These are phyloP conservation scores for Aelia acuminata DNA, from an alignment of 2,888 invertebrate genomes.

Conservation along the genomic window DNA sequence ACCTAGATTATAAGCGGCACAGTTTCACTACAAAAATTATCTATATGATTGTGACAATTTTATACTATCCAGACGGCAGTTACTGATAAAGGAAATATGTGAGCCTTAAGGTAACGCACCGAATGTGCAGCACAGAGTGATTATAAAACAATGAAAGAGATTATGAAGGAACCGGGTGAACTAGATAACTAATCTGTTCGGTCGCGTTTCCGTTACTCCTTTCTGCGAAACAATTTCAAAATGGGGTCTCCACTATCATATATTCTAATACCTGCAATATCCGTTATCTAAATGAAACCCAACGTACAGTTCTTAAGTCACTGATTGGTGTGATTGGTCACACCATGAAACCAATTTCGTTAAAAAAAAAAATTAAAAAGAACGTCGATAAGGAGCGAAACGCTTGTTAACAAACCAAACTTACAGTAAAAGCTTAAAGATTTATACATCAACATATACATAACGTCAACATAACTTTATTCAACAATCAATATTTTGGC, in stretches of 20 bases:
- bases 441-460: too few species aligned
- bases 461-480: too few species aligned
- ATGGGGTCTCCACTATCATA: not conserved
- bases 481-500: too few species aligned
- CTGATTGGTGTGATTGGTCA: too few species aligned
- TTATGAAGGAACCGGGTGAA: not conserved
- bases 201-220: not conserved
- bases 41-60: not conserved
- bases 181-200: not conserved
- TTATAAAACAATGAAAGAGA: constrained; percentile 17
- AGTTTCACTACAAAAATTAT: not conserved
- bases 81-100: not conserved
- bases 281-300: not conserved
- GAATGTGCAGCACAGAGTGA: not conserved
- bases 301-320: not conserved
- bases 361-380: too few species aligned
- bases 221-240: not conserved
- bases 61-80: not conserved
- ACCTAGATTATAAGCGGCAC: not conserved
- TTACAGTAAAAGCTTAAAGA: too few species aligned
- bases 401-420: too few species aligned
- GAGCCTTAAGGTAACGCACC: not conserved
- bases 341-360: too few species aligned
- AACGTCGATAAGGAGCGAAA: too few species aligned
- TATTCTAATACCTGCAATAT: not conserved